phyloP scores from a whole-genome alignment of 1,140 invertebrate genomes.

The Drosophila ogumai region DNA sequence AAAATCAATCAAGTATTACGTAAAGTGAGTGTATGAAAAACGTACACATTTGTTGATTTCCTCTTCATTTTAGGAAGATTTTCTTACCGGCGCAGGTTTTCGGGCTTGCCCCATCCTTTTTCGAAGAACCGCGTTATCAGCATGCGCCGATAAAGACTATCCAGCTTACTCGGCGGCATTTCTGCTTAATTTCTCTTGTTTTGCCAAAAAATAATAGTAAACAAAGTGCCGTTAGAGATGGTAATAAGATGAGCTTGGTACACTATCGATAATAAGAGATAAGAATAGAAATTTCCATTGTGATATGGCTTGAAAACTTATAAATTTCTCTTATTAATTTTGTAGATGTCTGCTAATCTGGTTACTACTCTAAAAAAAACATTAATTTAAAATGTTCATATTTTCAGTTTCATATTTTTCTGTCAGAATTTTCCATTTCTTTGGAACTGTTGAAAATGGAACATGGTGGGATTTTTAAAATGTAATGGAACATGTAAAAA shows the following conservation, averaged over 20 bases:
- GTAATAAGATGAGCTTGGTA: neutral
- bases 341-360: conserved; percentile 10
- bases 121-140: conserved; percentile 97
- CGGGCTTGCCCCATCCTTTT: conserved; percentile 98
- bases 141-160: conserved; percentile 95
- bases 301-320: conserved; percentile 13
- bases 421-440: neutral
- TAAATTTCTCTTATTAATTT: neutral
- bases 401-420: neutral
- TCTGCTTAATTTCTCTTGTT: conserved; percentile 32
- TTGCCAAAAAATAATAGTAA: conserved; percentile 42
- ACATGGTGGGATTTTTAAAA: neutral
- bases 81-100: conserved; percentile 93
- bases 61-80: neutral
- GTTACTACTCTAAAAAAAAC: neutral
- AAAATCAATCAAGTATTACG: conserved; percentile 23
- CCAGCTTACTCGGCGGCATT: conserved; percentile 92
- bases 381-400: neutral
- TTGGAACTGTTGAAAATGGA: conserved; percentile 21
- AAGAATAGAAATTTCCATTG: conserved; percentile 18
- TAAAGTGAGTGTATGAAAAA: conserved; percentile 17
- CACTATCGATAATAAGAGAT: conserved; percentile 27
- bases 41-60: neutral
- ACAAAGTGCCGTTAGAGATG: conserved; percentile 37
- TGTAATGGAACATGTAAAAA: neutral